Evolutionary conservation across 2,888 invertebrate genomes (phyloP).

Genomic region (Amphipyra tragopoginis): DNA sequence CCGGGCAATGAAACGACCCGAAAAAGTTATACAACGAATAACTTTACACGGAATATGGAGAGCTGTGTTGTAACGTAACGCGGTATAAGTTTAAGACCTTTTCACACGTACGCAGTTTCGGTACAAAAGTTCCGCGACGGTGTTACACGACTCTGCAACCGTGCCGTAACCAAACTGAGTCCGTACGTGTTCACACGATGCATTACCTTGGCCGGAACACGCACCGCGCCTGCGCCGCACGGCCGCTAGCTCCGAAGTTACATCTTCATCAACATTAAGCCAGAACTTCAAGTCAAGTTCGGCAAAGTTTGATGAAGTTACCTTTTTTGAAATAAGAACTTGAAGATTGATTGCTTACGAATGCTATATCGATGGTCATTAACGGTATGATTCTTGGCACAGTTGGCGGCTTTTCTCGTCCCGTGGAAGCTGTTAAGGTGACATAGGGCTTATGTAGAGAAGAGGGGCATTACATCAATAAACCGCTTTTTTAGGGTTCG

Average conservation of each 20-base stretch:
- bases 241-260: neutral
- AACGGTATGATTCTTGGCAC: too few species aligned
- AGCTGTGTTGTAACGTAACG: neutral
- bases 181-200: constrained; percentile 10
- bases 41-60: neutral
- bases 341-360: too few species aligned
- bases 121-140: constrained; percentile 19
- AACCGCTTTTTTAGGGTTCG: too few species aligned
- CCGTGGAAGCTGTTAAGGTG: too few species aligned
- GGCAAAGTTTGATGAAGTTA: neutral
- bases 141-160: constrained; percentile 20
- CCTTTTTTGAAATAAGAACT: too few species aligned
- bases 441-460: too few species aligned
- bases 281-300: neutral
- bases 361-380: too few species aligned
- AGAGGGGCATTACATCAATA: too few species aligned
- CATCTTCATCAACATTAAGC: neutral
- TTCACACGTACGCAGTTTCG: constrained; percentile 12
- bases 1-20: neutral
- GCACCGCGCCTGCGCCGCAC: constrained; percentile 35
- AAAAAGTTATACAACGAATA: constrained; percentile 1
- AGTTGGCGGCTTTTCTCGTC: too few species aligned
- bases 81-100: neutral
- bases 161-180: constrained; percentile 30
- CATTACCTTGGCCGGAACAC: constrained; percentile 25